Evolutionary conservation across 2,113 vertebrate genomes (phyloP).

Genomic region (Gadus chalcogrammus): DNA sequence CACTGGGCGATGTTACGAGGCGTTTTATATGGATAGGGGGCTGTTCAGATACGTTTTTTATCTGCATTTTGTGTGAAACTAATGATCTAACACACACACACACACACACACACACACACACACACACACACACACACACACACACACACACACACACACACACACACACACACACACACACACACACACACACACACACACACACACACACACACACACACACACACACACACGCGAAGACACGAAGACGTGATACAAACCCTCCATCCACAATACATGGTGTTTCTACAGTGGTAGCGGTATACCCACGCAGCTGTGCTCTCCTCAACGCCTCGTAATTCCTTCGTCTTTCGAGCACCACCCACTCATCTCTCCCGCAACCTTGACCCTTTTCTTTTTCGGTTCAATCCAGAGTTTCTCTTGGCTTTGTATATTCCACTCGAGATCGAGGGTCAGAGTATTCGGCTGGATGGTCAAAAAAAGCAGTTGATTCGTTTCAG

Average conservation of each 20-base stretch:
- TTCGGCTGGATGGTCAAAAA: constrained; percentile 37
- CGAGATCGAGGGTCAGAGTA: constrained; percentile 25
- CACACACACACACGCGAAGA: no score
- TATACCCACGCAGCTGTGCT: no score
- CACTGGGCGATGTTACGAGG: constrained; percentile 28
- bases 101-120: neutral
- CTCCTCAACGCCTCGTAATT: neutral
- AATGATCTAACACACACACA: neutral
- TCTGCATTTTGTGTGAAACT: no score
- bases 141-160: neutral
- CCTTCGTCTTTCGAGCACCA: neutral
- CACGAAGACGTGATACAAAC: no score
- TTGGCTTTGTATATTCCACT: constrained; percentile 21
- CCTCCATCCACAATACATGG: no score
- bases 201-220: neutral
- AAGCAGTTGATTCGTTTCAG: constrained; percentile 9
- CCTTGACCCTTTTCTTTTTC: constrained; percentile 51
- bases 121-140: neutral
- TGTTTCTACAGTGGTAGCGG: no score
- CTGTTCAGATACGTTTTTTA: neutral
- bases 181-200: neutral
- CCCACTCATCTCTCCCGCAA: constrained; percentile 37
- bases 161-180: neutral
- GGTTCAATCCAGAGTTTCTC: constrained; percentile 40
- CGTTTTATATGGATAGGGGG: constrained; percentile 36